Evolutionary conservation across 2,113 vertebrate genomes (phyloP), one percentile per base, ranked within the genome.

Genomic region (Maccullochella peelii): DNA sequence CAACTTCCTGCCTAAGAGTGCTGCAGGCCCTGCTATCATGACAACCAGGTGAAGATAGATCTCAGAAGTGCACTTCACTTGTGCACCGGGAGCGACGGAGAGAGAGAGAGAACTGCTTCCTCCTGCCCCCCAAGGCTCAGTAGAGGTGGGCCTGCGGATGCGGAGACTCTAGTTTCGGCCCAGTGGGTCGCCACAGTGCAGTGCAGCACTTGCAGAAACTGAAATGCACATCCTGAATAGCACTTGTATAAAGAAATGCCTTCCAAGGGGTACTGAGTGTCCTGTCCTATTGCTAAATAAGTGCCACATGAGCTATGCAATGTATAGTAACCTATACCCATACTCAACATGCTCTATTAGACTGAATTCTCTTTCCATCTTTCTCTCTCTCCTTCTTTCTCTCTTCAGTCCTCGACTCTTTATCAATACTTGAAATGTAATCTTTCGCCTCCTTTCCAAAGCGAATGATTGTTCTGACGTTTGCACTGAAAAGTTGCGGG

Each of bases 361-460:
- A 97, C 97, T 96, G 96, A 96, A 97, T 94, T 95, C 89, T 93
- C 79, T 90, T 36, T 86, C 80, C 62, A 38, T 67, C 80, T 75
- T 23, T 77, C 95, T 73, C 95, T 96, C 91, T 91, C 55, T 87
- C 79, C 72, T 74, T 61, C 52, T 76, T 77, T 91, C 92, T 94
- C 95, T 73, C 82, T 83, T 93, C 96, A 96, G 94, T 97, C 96
- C 93, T 95, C 88, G 86, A 91, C 90, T 93, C 91, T 94, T 92
- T 94, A 96, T 98, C 97, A 97, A 99, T 99, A 99, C 98, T 99
- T 99, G 98, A 99, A 99, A 98, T 97, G 97, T 97, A 97, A 98
- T 98, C 97, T 96, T 98, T 97, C 97, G 97, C 97, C 98, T 97
- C 95, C 95, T 97, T 97, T 98, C 96, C 97, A 93, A 97, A 98